Conservation (phyloP, 64 coral and sea anemone genomes). For the Catalaphyllia jardinei region DNA sequence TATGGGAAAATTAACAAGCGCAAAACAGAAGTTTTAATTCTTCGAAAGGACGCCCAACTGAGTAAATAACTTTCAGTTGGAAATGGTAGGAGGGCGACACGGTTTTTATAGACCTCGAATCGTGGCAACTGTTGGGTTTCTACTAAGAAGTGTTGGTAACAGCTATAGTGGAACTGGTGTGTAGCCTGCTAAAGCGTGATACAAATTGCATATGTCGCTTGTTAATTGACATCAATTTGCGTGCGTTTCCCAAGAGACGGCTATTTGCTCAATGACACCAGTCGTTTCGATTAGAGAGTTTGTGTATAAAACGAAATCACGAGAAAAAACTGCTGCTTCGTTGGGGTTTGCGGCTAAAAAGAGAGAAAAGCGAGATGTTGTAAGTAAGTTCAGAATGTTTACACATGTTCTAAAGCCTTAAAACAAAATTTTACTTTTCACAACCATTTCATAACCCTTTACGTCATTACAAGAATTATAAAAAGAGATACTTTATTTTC, state of each 20-base stretch:
- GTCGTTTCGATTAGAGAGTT: neutral
- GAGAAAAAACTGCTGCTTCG: no score
- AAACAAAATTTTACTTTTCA: neutral
- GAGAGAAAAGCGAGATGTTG: neutral
- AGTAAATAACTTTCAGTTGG: neutral
- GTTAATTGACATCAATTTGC: neutral
- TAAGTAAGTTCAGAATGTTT: neutral
- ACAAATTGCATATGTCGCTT: neutral
- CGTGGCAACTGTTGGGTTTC: neutral
- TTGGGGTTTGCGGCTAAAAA: no score
- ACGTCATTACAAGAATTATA: neutral
- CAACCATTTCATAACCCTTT: neutral
- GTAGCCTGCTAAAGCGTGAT: neutral
- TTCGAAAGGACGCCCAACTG: neutral
- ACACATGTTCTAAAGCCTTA: neutral
- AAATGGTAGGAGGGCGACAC: neutral
- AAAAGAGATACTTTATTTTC: neutral
- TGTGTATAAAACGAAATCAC: neutral
- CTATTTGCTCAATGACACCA: neutral
- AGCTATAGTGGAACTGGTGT: neutral
- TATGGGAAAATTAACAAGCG: slow-evolving; percentile 32
- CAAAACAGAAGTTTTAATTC: slow-evolving; percentile 31
- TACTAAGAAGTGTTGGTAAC: neutral
- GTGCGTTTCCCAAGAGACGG: neutral
- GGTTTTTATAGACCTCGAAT: neutral